Conservation (phyloP, 2,113 vertebrate species). For the Lanius collurio region DNA sequence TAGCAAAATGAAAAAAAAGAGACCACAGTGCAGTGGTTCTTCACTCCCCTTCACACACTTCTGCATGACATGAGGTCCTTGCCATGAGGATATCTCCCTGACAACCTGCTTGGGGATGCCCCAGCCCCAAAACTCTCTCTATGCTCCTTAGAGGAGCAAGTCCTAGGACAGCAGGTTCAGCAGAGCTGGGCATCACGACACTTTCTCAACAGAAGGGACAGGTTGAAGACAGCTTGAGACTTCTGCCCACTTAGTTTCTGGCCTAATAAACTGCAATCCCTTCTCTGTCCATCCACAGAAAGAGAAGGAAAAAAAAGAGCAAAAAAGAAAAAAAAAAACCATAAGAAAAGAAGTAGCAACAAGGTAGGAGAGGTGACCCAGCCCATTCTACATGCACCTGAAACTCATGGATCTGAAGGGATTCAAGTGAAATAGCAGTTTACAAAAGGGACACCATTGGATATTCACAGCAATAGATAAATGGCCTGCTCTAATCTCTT, state of each 20-base stretch:
- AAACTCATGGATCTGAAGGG: neutral
- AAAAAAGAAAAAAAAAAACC: too few relatives aligned
- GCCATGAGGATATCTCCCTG: neutral
- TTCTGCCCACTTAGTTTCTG: neutral
- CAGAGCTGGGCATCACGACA: neutral
- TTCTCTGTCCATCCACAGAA: neutral
- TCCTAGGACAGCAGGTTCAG: neutral
- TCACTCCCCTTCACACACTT: neutral
- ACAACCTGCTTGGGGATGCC: neutral
- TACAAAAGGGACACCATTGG: neutral
- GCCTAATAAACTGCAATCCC: neutral
- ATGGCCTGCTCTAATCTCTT: neutral
- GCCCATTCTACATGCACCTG: neutral
- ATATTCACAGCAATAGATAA: neutral
- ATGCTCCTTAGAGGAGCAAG: fast-evolving
- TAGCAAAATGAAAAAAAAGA: neutral
- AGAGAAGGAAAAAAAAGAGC: too few relatives aligned
- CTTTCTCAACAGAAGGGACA: neutral
- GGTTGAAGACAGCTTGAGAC: neutral
- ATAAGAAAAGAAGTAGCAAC: neutral
- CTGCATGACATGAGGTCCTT: neutral
- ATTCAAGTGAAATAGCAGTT: neutral
- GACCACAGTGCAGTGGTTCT: neutral
- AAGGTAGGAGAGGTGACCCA: neutral
- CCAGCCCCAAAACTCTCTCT: fast-evolving